Evolutionary conservation across 2,113 vertebrate genomes (phyloP).

Genomic region (Rhineura floridana): DNA sequence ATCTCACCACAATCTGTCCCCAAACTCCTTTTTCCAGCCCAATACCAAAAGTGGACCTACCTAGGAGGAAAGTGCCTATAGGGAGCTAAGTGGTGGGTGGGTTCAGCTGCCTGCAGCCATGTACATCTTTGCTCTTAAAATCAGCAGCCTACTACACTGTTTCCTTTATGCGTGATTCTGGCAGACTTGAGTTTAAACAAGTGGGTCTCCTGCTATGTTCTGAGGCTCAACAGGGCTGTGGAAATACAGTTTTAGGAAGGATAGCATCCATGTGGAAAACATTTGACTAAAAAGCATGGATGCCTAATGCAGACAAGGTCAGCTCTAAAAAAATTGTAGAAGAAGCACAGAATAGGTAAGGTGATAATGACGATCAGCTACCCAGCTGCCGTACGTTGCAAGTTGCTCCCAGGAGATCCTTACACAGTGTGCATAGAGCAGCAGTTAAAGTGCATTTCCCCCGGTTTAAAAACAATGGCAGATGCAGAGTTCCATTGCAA

Average conservation of each 20-base stretch:
- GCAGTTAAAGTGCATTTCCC: not conserved
- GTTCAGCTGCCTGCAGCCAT: not conserved
- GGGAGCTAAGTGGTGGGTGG: not conserved
- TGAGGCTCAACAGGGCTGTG: not conserved
- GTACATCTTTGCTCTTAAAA: not conserved
- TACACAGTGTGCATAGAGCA: not conserved
- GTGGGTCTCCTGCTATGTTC: not conserved
- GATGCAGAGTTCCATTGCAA: constrained; percentile 42
- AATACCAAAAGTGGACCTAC: not conserved
- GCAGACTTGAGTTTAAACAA: not conserved
- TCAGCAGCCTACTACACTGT: not conserved
- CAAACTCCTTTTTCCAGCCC: not conserved
- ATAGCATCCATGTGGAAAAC: not conserved
- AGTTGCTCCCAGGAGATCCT: not conserved
- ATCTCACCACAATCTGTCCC: not conserved
- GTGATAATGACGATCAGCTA: not conserved
- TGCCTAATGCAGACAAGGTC: not conserved
- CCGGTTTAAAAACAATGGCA: constrained; percentile 56
- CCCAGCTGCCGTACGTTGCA: not conserved
- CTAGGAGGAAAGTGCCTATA: not conserved
- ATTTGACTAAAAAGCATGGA: not conserved
- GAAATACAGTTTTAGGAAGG: not conserved
- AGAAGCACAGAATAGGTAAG: not conserved
- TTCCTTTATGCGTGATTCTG: not conserved
- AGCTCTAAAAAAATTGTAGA: not conserved